phyloP scores from a whole-genome alignment of 2,797 vertebrate species.

The Delichon dasypus region DNA sequence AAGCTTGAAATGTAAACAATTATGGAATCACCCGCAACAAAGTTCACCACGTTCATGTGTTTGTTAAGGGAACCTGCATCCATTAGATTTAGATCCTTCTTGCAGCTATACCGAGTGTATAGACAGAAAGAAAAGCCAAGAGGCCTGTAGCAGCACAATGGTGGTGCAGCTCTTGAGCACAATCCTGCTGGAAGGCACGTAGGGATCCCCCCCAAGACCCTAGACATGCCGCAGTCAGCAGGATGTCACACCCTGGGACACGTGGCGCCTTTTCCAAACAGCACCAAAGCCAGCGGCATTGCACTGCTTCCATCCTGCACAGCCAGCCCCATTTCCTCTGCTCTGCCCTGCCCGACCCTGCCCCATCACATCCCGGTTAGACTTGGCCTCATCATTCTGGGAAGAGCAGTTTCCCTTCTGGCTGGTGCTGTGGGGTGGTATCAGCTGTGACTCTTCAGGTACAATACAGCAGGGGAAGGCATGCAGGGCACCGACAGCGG shows the following conservation, averaged over 20 bases:
- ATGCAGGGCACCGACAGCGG: neutral
- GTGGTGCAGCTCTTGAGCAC: neutral
- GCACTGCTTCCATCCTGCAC: neutral
- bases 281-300: neutral
- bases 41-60: neutral
- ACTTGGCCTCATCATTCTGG: neutral
- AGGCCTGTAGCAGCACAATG: neutral
- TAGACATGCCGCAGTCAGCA: neutral
- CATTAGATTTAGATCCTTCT: neutral
- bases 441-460: neutral
- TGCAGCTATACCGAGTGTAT: neutral
- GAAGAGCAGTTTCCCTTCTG: neutral
- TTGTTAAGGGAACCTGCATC: neutral
- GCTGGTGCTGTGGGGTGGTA: neutral
- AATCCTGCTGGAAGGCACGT: accelerated
- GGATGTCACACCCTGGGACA: neutral
- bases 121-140: neutral
- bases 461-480: neutral
- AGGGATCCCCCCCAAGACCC: accelerated
- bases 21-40: neutral
- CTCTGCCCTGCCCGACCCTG: neutral
- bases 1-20: neutral
- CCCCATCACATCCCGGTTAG: neutral
- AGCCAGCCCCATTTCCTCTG: neutral
- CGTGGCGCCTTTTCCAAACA: neutral